Evolutionary conservation across 2,888 invertebrate genomes (phyloP).

Genomic region (Epinotia bilunana): DNA sequence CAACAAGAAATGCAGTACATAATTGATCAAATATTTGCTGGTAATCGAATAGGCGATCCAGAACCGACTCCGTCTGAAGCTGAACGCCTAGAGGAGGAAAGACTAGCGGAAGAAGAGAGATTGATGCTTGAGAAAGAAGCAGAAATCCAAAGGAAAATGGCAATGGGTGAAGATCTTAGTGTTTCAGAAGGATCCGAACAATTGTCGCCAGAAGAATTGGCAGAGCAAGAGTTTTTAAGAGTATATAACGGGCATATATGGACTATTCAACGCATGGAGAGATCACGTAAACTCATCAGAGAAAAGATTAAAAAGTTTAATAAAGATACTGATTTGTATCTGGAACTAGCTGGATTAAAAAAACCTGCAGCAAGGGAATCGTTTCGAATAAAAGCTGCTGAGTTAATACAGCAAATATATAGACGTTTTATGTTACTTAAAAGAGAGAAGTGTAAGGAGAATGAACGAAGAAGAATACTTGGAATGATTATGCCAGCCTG

Average conservation of each 20-base stretch:
- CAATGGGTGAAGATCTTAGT: constrained; percentile 63
- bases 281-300: constrained; percentile 59
- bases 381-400: constrained; percentile 61
- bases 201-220: constrained; percentile 63
- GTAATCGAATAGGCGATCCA: constrained; percentile 73
- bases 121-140: constrained; percentile 64
- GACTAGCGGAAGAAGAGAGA: constrained; percentile 61
- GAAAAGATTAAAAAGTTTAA: constrained; percentile 60
- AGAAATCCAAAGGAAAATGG: constrained; percentile 61
- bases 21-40: constrained; percentile 73
- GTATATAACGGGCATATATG: constrained; percentile 64
- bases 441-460: constrained; percentile 67
- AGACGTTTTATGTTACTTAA: constrained; percentile 75
- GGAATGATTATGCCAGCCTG: constrained; percentile 84
- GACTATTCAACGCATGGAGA: constrained; percentile 77
- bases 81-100: constrained; percentile 62
- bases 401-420: constrained; percentile 67
- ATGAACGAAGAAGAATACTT: constrained; percentile 75
- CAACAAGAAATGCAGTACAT: constrained; percentile 76
- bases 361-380: constrained; percentile 59
- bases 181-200: constrained; percentile 55
- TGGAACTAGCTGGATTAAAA: constrained; percentile 74
- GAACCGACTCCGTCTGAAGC: constrained; percentile 69
- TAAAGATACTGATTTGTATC: constrained; percentile 68
- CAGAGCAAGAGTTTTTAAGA: constrained; percentile 57